Evolutionary conservation across 64 coral and sea anemone species (phyloP).

Genomic region (Trachythela sp.): DNA sequence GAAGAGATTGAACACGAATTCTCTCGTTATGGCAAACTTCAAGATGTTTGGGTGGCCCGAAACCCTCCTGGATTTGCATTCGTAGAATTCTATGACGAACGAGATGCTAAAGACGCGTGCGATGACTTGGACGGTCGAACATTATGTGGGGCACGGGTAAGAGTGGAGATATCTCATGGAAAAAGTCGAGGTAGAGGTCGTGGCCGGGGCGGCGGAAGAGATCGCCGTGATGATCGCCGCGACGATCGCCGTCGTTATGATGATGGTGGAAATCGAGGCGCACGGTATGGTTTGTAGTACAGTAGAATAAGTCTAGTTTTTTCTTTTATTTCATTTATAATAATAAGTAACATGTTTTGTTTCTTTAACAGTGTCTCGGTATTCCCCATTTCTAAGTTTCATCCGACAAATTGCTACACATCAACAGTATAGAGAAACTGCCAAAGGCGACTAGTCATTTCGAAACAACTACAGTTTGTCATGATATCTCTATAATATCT

Average conservation of each 20-base stretch:
- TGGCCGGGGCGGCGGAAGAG: constrained; percentile 37
- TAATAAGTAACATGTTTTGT: not conserved
- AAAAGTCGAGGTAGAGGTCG: constrained; percentile 3
- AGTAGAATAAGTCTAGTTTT: not conserved
- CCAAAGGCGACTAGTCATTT: not conserved
- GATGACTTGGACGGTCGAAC: constrained; percentile 57
- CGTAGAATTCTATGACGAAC: constrained; percentile 63
- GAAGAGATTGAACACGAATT: constrained; percentile 67
- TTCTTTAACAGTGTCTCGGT: not conserved
- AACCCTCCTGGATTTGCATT: constrained; percentile 94
- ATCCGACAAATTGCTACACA: not conserved
- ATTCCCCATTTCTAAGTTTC: not conserved
- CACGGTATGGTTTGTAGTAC: too few species aligned
- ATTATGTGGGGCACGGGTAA: constrained; percentile 43
- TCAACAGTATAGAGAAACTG: not conserved
- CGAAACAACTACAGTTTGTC: too few species aligned
- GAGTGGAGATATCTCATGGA: constrained; percentile 53
- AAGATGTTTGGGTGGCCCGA: constrained; percentile 83
- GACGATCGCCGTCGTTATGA: not conserved
- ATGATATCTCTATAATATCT: not conserved
- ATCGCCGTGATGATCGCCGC: not conserved
- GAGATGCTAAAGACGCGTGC: constrained; percentile 56
- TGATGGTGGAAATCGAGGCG: not conserved
- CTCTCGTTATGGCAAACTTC: constrained; percentile 51
- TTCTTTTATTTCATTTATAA: not conserved